Evolutionary conservation across 2,113 vertebrate genomes (phyloP).

Genomic region (Trichomycterus rosablanca): DNA sequence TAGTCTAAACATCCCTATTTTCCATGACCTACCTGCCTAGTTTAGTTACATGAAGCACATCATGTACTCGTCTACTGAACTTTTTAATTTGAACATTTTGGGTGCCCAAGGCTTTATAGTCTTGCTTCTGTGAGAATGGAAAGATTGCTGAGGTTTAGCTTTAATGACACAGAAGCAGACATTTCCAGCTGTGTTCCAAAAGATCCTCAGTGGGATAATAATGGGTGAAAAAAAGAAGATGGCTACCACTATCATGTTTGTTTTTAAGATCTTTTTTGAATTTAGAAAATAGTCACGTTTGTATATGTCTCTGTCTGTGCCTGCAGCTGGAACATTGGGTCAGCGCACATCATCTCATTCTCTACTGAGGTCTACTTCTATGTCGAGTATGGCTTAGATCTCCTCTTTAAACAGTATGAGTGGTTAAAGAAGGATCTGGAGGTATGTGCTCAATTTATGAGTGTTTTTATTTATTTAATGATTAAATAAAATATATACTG

Average conservation of each 20-base stretch:
- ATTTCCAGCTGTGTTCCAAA: not conserved
- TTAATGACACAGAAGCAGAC: not conserved
- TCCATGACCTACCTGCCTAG: not conserved
- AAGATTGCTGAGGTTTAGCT: conserved; percentile 6
- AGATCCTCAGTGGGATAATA: not conserved
- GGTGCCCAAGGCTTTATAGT: not conserved
- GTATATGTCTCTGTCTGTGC: conserved; percentile 41
- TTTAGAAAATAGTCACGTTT: not conserved
- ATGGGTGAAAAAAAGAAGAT: not conserved
- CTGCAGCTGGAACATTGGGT: conserved; percentile 79
- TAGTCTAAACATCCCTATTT: not conserved
- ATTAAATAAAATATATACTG: no score
- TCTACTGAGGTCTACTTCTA: conserved; percentile 87
- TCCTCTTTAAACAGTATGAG: conserved; percentile 73
- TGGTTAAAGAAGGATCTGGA: conserved; percentile 80
- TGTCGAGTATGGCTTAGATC: conserved; percentile 67
- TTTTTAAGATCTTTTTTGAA: not conserved
- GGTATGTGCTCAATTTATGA: conserved; percentile 54
- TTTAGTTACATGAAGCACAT: not conserved
- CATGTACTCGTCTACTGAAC: not conserved
- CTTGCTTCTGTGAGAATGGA: conserved; percentile 5
- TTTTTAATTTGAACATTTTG: not conserved
- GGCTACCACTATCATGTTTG: not conserved
- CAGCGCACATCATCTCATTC: conserved; percentile 81
- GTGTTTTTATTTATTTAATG: not conserved